Evolutionary conservation across 2,797 vertebrate genomes (phyloP), one percentile per base, ranked within the genome.

Genomic region (Halcyon chelicuti): DNA sequence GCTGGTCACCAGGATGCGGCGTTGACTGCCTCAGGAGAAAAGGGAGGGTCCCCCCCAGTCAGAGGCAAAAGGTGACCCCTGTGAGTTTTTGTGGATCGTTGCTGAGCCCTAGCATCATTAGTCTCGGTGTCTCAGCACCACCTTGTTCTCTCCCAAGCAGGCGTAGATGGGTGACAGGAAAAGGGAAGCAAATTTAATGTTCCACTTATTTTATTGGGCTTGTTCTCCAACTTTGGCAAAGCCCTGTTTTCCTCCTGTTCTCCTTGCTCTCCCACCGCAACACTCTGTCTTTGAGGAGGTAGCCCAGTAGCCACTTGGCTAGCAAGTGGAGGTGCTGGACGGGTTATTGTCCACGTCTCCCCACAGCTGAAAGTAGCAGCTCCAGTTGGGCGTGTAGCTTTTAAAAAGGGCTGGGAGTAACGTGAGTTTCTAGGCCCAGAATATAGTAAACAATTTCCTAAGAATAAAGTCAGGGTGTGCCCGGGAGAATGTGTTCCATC

Each of bases 371-470:
- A 86, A 87, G 42, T 21, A 35, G n/a, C 52, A 18, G 11, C 44
- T 49, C 28, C 8, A 25, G 35, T 57, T 82, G 54, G 70, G 40
- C 33, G 52, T 4, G 8, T 12, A 51, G 18, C 35, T 75, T 92
- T 86, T 21, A 8, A 63, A 67, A 84, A 75, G 15, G 11, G 19
- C 33, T 73, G 1, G 1, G 22, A 47, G 54, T 54, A 91, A 61
- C 4, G 5, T 25, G 39, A 90, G 25, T 90, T 88, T 95, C 51
- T 46, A 91, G 72, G 74, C 77, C 6, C 5, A 91, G 62, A 75
- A 90, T 40, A 21, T 57, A 86, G 60, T 60, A 79, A 86, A 70
- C 46, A 66, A 31, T 94, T 92, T 79, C 33, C 67, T 85, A 80
- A 80, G 66, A 60, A 85, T 70, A 89, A 91, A 82, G 72, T 62